phyloP scores from a whole-genome alignment of 2,797 vertebrate species.

The Fratercula arctica region DNA sequence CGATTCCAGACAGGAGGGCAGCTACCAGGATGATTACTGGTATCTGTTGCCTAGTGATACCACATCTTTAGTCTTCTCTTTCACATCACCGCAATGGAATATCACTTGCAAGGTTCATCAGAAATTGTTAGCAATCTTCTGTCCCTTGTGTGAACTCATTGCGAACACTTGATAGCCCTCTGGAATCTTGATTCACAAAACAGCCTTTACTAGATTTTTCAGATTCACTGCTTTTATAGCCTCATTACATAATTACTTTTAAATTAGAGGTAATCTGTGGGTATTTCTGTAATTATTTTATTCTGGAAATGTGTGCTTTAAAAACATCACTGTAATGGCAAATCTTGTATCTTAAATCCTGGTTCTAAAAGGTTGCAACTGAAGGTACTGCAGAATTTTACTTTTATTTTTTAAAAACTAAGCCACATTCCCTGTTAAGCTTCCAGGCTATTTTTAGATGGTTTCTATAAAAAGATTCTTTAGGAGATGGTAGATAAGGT shows the following conservation, averaged over 20 bases:
- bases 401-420: not conserved
- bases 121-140: not conserved
- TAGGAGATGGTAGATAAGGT: slow-evolving; percentile 1
- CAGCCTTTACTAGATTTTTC: not conserved
- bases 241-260: not conserved
- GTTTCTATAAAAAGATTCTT: slow-evolving; percentile 33
- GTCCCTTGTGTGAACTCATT: not conserved
- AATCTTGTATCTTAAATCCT: not conserved
- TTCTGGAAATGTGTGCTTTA: not conserved
- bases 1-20: not conserved
- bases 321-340: not conserved
- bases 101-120: not conserved
- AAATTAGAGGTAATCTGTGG: not conserved
- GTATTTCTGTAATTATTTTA: not conserved
- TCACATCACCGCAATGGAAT: not conserved
- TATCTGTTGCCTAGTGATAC: not conserved
- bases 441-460: slow-evolving; percentile 24
- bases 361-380: not conserved
- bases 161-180: not conserved
- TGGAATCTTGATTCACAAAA: not conserved
- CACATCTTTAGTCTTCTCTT: not conserved
- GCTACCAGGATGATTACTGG: not conserved
- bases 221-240: not conserved
- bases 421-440: not conserved
- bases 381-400: not conserved